Evolutionary conservation across 2,113 vertebrate genomes (phyloP).

Genomic region (Vireo altiloquus): DNA sequence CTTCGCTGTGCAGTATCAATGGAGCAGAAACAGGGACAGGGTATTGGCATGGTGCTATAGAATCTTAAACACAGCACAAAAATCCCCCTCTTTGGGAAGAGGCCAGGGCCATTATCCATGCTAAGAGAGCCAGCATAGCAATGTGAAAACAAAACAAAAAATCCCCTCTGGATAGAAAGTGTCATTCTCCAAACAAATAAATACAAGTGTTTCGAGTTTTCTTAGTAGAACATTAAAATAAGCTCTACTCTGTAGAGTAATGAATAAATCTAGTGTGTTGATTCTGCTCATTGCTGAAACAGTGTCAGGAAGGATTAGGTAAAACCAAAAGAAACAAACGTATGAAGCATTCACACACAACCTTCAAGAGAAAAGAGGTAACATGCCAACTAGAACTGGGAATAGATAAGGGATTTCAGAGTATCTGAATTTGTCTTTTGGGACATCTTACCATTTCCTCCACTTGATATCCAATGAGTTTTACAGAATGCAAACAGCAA

Average conservation of each 20-base stretch:
- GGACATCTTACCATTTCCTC: neutral
- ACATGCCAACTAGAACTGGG: neutral
- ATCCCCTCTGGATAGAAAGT: neutral
- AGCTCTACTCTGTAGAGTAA: neutral
- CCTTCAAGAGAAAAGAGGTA: neutral
- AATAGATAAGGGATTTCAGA: neutral
- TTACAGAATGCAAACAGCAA: neutral
- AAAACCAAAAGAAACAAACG: neutral
- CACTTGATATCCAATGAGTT: neutral
- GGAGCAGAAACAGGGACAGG: neutral
- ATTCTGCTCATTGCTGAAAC: neutral
- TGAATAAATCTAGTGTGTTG: neutral
- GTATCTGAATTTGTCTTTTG: neutral
- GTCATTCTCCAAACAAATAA: neutral
- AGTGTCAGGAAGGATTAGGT: neutral
- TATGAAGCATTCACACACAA: neutral
- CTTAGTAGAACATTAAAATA: neutral
- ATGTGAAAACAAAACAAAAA: neutral
- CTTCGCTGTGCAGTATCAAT: neutral
- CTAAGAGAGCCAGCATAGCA: neutral
- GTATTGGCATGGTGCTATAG: neutral
- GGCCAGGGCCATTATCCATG: neutral
- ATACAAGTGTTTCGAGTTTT: neutral
- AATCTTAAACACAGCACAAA: neutral
- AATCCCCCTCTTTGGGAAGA: neutral